Conservation (phyloP, 2,113 vertebrate species). For the Arenaria interpres region DNA sequence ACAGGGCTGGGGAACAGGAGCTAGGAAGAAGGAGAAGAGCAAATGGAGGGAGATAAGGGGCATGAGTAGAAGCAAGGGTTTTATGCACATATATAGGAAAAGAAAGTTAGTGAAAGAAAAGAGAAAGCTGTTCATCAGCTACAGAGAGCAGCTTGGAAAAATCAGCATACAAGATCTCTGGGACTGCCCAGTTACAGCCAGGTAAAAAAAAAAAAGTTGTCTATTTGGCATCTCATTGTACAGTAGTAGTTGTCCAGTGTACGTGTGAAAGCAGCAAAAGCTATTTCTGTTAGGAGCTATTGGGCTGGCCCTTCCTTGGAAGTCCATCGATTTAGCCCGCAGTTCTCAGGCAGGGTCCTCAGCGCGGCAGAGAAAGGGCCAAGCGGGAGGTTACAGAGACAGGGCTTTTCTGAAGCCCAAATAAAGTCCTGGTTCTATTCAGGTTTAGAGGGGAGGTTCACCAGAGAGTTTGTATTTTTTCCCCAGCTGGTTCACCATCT, state of each 20-base stretch:
- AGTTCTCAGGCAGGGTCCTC: background rate
- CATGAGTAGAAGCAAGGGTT: background rate
- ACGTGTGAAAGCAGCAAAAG: background rate
- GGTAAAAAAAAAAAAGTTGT: background rate
- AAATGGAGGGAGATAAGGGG: background rate
- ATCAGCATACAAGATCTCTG: background rate
- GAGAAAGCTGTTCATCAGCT: background rate
- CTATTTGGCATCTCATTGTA: background rate
- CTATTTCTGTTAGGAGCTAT: background rate
- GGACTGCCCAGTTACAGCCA: background rate
- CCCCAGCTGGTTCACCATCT: conserved; percentile 5
- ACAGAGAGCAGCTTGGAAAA: background rate
- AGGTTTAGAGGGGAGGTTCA: background rate
- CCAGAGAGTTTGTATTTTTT: background rate
- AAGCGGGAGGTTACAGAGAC: background rate
- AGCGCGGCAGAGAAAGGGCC: background rate
- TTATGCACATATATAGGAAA: background rate
- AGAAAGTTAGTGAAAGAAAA: background rate
- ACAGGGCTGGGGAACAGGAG: background rate
- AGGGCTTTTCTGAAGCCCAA: background rate
- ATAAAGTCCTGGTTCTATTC: background rate
- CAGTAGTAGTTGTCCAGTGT: background rate
- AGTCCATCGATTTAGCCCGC: background rate
- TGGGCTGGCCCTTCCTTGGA: background rate
- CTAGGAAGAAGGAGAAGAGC: background rate